Conservation (phyloP, 2,797 vertebrate genomes). For the Borostomias antarcticus region DNA sequence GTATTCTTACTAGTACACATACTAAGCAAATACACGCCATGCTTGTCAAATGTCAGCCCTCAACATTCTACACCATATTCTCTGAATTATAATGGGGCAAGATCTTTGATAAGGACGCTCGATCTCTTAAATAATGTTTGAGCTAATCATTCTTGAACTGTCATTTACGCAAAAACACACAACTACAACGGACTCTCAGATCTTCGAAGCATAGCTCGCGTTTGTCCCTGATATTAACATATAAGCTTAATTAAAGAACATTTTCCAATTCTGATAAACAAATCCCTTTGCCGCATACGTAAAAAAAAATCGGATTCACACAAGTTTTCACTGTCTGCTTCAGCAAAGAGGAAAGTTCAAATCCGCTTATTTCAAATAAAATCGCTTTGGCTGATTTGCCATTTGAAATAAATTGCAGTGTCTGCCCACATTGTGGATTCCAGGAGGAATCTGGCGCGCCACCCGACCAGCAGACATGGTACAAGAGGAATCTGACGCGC, state of each 20-base stretch:
- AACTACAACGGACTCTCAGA: neutral
- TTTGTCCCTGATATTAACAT: neutral
- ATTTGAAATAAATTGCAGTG: constrained; percentile 75
- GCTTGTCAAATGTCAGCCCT: too few relatives aligned
- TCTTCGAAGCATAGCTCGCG: neutral
- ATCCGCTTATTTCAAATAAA: constrained; percentile 64
- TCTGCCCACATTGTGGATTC: constrained; percentile 74
- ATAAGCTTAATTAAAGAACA: neutral
- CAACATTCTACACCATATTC: too few relatives aligned
- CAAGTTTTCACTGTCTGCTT: constrained; percentile 40
- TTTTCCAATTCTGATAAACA: neutral
- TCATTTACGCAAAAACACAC: too few relatives aligned
- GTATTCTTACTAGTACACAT: too few relatives aligned
- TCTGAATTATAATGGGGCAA: too few relatives aligned
- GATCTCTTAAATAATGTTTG: too few relatives aligned
- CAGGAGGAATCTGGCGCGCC: constrained; percentile 53
- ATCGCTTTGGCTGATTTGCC: constrained; percentile 72
- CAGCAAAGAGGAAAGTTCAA: constrained; percentile 66
- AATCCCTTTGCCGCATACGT: too few relatives aligned
- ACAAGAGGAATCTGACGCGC: constrained; percentile 16
- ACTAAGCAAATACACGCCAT: too few relatives aligned
- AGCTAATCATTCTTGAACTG: too few relatives aligned
- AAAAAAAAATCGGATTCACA: too few relatives aligned
- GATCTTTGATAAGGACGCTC: too few relatives aligned
- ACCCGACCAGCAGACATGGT: constrained; percentile 70